Percentiles rank a stretch among this genome's conserved stretches.
Conservation (phyloP, 2,113 vertebrate genomes). For the Zosterops pallidus region DNA sequence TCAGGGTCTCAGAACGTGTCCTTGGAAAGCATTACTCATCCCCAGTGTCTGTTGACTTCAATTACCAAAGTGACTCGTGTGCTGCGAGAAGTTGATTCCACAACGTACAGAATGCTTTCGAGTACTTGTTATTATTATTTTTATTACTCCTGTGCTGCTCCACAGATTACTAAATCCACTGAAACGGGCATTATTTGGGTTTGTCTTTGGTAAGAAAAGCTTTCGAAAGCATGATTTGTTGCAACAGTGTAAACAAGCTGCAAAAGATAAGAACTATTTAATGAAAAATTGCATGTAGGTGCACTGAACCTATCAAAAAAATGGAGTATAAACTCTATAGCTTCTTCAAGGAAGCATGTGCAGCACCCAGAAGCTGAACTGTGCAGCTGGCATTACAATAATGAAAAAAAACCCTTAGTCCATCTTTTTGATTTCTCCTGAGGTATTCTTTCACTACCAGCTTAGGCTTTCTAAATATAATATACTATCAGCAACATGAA, state of each 20-base stretch:
- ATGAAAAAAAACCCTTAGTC: slow-evolving; percentile 11
- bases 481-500: slow-evolving; percentile 32
- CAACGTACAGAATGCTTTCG: not conserved
- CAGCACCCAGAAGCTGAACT: slow-evolving; percentile 34
- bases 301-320: slow-evolving; percentile 20
- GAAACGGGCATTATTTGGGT: not conserved
- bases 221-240: not conserved
- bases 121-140: not conserved
- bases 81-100: slow-evolving; percentile 31
- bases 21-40: slow-evolving; percentile 69
- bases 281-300: not conserved
- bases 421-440: slow-evolving; percentile 19
- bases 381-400: slow-evolving; percentile 29
- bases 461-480: slow-evolving; percentile 43
- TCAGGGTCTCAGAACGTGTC: slow-evolving; percentile 54
- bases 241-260: not conserved
- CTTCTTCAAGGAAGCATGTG: slow-evolving; percentile 37
- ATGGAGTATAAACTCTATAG: slow-evolving; percentile 47
- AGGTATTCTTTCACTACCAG: slow-evolving; percentile 21
- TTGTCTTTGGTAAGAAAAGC: not conserved
- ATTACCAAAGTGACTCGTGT: slow-evolving; percentile 33
- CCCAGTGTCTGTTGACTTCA: slow-evolving; percentile 44
- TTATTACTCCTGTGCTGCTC: not conserved
- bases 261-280: not conserved
- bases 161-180: not conserved